Base-by-base conservation (phyloP, 2,113 vertebrate genomes). In the Nettapus auritus region DNA sequence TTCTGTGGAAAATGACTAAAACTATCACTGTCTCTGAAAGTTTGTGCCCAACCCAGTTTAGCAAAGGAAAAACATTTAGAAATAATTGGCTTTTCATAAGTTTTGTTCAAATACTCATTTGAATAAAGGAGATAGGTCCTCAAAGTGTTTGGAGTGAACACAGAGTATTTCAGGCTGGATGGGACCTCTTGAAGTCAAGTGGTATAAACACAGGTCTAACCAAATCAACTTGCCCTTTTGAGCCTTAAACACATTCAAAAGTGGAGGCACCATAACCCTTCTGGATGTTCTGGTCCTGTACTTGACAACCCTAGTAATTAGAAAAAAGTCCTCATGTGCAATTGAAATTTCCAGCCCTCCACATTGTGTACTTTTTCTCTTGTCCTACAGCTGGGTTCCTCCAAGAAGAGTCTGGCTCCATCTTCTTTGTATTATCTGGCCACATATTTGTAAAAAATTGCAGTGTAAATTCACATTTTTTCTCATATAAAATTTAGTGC, bases 81-180 rank as follows among this genome's bases (percentile, higher is more conserved):
- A 60, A 40, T 70, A 96, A 56, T 33, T 44, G n/a, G n/a, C 42
- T 42, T 88, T 66, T 77, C 8, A 46, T 33, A 70, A 77, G 6
- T 63, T 88, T 86, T 88, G 53, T 88, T 93, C 82, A 88, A 83
- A 92, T 14, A 92, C 46, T 28, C 16, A 57, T 36, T 88, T 86
- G 26, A 1, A 6, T 73, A 89, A 82, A 84, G 48, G 73, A 95
- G 86, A 89, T 50, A 31, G 3, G 18, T 88, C 23, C 44, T 66
- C 38, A 59, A 79, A 56, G 22, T 34, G 11, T 90, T 78, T 89
- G 50, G 44, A 83, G 25, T 68, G 34, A 68, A 76, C 66, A 79
- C 26, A 79, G 53, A 81, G 18, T n/a, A 67, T 8, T 25, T 67
- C 14, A 8, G 25, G 29, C 22, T 64, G 34, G 42, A 76, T 6